Evolutionary conservation across 2,888 invertebrate species (phyloP).

Genomic region (Desoria tigrina): DNA sequence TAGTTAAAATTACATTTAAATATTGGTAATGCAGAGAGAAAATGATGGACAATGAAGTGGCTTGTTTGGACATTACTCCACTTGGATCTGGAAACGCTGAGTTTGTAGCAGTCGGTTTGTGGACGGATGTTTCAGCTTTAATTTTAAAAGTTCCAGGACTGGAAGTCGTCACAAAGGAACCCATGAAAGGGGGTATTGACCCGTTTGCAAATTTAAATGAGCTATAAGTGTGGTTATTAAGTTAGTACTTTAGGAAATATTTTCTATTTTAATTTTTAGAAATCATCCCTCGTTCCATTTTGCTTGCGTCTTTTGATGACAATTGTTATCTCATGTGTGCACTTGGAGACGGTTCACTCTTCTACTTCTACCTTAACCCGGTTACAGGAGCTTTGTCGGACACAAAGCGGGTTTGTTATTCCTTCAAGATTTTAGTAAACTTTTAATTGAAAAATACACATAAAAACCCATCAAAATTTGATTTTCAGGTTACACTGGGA

Average conservation of each 20-base stretch:
- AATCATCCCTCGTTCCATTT: slow-evolving; percentile 92
- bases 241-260: slow-evolving; percentile 2
- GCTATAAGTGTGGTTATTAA: slow-evolving; percentile 1
- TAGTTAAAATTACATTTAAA: no score
- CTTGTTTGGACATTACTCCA: slow-evolving; percentile 91
- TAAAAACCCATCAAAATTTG: not conserved
- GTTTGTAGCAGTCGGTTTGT: slow-evolving; percentile 87
- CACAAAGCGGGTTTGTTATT: slow-evolving; percentile 84
- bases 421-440: no score
- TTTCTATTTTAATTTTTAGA: slow-evolving; percentile 66
- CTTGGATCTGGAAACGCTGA: slow-evolving; percentile 68
- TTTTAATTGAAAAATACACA: not conserved
- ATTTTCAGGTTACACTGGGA: slow-evolving; percentile 77
- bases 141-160: slow-evolving; percentile 80
- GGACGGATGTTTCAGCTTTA: slow-evolving; percentile 95
- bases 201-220: not conserved
- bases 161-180: slow-evolving; percentile 79
- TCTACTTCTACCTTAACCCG: slow-evolving; percentile 85
- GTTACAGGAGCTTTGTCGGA: slow-evolving; percentile 74
- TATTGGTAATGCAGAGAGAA: slow-evolving; percentile 65
- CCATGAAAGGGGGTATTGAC: slow-evolving; percentile 74
- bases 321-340: slow-evolving; percentile 87
- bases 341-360: slow-evolving; percentile 95
- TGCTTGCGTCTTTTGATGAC: slow-evolving; percentile 92
- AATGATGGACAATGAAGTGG: slow-evolving; percentile 88